Evolutionary conservation across 2,113 vertebrate species (phyloP), one percentile per base, ranked within the genome.

Genomic region (Xiphophorus hellerii): DNA sequence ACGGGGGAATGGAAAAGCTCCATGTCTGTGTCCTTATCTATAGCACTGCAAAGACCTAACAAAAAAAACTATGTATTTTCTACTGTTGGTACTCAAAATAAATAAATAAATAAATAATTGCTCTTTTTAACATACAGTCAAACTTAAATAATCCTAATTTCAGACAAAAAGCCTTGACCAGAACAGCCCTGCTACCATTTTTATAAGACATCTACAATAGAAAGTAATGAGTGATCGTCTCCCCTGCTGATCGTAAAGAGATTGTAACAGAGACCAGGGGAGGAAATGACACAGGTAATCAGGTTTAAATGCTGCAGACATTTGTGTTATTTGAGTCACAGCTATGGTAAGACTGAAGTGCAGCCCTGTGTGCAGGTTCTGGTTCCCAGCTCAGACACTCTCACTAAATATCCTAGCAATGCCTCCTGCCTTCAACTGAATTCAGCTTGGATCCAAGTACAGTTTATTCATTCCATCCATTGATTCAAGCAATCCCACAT

Each of bases 401-500:
- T 78, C 62, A 48, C 73, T 62, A 64, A 42, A 84, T 60, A 74
- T n/a, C 82, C 28, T 14, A 65, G 42, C 70, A 48, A 54, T 10
- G 15, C 28, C 35, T 64, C 58, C 66, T 60, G 44, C 68, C 48
- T 27, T 14, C 48, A 65, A 84, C 85, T 76, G 65, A 89, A 88
- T 89, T 88, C 74, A 69, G 76, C 85, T 82, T 83, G 29, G 58
- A 84, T 77, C 62, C 7, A n/a, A 58, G 51, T 10, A 58, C 17
- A 48, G 17, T 48, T 20, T 48, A 48, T 48, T 48, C 17, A 48
- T 48, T 48, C 44, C 5, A 17, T 48, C 17, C 14, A 85, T 85
- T 77, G 84, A 85, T 90, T 82, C 73, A 71, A 71, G 28, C 67
- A 61, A 79, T 76, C 71, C 72, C 66, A 61, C 70, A 80, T 68